Base-by-base conservation (phyloP, 1,140 invertebrate genomes). In the Cheumatopsyche charites region DNA sequence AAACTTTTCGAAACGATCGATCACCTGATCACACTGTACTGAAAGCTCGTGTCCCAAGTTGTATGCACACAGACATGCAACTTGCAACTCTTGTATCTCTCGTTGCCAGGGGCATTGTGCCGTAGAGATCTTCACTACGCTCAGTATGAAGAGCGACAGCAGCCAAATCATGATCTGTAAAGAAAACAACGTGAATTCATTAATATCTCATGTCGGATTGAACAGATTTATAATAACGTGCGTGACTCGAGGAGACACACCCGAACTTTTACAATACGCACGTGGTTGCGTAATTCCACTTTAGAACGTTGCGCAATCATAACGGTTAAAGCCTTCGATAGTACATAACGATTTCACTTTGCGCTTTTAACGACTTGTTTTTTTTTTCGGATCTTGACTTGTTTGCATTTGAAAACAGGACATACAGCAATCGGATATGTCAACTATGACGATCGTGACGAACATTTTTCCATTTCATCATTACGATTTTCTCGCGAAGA, bases 61-160 rank as follows among this genome's bases (percentile, higher is more conserved):
- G 79, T 91, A 91, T 58, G 94, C 92, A 80, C 95, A 97, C 36
- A 95, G 88, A 80, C 95, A 97, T 9, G 93, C 89, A n/a, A 90
- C 88, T 77, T 94, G 92, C 47, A 96, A 86, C 62, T 92, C 90
- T 6, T 85, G 81, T 17, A 88, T 82, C 73, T 88, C 85, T 26
- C 88, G 83, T 71, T 91, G 89, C 94, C 94, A 96, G 0, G 94
- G 94, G 81, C 95, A 97, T 79, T 94, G 91, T 1, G 87, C 89
- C 29, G 29, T 4, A 36, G 29, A 4, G 29, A 9, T 36, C 41
- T 72, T 9, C 1, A 43, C 55, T n/a, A 23, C 49, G 13, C 36
- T 11, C 41, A 47, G 62, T 26, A 90, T 1, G 87, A 89, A 41
- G 12, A 25, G 21, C 52, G 67, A 62, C 72, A 77, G 74, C 7